Evolutionary conservation across 2,888 invertebrate genomes (phyloP).

Genomic region (Liodrosophila aerea): DNA sequence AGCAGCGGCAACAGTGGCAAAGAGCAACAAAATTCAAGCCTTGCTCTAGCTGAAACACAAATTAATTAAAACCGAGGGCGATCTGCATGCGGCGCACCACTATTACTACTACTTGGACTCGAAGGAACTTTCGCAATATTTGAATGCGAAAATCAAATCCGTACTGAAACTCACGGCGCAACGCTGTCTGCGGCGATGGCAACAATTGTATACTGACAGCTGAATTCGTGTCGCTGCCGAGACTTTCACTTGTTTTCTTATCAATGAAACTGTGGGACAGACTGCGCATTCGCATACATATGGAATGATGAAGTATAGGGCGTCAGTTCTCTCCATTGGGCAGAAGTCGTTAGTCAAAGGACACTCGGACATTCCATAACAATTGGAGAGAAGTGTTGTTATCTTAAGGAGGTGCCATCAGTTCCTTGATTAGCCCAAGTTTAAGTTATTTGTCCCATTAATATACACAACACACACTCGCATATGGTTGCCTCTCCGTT

Average conservation of each 20-base stretch:
- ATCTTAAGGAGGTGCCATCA: no score
- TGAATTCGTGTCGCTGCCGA: slow-evolving; percentile 19
- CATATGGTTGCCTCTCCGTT: slow-evolving; percentile 7
- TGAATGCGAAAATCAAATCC: slow-evolving; percentile 38
- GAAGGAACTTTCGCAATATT: slow-evolving; percentile 31
- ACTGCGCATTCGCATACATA: slow-evolving; percentile 46
- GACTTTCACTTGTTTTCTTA: slow-evolving; percentile 63
- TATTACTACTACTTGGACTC: slow-evolving; percentile 25
- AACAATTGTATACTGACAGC: slow-evolving; percentile 48
- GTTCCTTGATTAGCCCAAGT: no score
- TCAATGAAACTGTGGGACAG: slow-evolving; percentile 57
- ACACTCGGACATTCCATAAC: no score
- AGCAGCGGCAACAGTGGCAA: slow-evolving; percentile 31
- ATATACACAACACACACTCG: not conserved
- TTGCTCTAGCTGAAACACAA: slow-evolving; percentile 23
- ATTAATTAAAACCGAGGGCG: slow-evolving; percentile 44
- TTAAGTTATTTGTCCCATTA: no score
- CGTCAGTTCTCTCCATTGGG: no score
- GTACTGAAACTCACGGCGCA: slow-evolving; percentile 33
- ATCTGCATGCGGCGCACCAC: slow-evolving; percentile 31
- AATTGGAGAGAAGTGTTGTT: no score
- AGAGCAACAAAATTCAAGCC: slow-evolving; percentile 43
- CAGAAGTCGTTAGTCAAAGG: no score
- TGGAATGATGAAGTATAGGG: no score
- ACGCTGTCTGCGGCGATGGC: slow-evolving; percentile 36